Base-by-base conservation (phyloP, 2,113 vertebrate genomes). In the Myrmecophaga tridactyla region DNA sequence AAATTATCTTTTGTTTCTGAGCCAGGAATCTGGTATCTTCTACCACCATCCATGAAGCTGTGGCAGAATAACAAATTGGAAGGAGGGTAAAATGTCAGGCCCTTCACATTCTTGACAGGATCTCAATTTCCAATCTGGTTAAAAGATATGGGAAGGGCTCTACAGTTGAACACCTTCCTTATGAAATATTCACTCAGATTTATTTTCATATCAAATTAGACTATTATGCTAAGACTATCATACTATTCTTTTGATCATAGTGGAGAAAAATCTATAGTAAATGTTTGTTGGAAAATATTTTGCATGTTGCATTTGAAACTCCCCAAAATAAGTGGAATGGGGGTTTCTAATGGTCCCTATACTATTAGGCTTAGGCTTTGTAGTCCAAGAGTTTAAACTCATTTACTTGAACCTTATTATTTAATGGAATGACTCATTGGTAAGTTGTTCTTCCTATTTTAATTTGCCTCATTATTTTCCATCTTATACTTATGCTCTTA, bases 391-490 rank as follows among this genome's bases (percentile, higher is more conserved):
- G 8, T 69, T 72, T 53, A 86, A 86, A 86, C 63, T 70, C 29
- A 36, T 80, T 73, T 60, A 81, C 72, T 93, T 51, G 11, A 69
- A 39, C 9, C 80, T 92, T 94, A 88, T 77, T 83, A 86, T 58
- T 84, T 89, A 89, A 29, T 69, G 56, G 41, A 82, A 36, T 87
- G 46, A 70, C 51, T 95, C n/a, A 20, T 75, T 81, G 53, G 29
- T 75, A 78, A 89, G 29, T 21, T 72, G 39, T 34, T 85, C 89
- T 88, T 76, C 80, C 11, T 6, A 84, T 65, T 78, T 86, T 11
- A 18, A 82, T 76, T 72, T 91, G n/a, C 13, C 21, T 91, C 92
- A 82, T 92, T n/a, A n/a, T 93, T 92, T 96, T 86, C 86, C 70
- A 10, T 70, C 41, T 83, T 88, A 48, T 4, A 62, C 69, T 86